Evolutionary conservation across 1,140 invertebrate species (phyloP), one percentile per base, ranked within the genome.

Genomic region (Eriocheir sinensis): DNA sequence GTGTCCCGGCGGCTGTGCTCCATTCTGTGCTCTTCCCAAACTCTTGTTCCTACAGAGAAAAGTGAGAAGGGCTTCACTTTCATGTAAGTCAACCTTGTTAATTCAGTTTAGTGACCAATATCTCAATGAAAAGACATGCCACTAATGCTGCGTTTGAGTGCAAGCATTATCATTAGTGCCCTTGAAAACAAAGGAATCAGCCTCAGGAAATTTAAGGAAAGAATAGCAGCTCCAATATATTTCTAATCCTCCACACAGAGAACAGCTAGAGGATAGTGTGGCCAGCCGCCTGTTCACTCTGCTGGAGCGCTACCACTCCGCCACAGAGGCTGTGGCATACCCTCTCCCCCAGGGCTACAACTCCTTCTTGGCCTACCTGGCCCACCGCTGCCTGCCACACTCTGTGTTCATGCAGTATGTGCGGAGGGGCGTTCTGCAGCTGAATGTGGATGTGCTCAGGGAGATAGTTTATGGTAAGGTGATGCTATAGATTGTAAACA

Each of bases 371-470:
- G 98, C 98, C 15, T 98, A 98, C 96, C 97, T 99, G 80, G 98
- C 98, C 0, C 98, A 98, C 96, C 97, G 98, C 95, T 98, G 98
- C 2, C 96, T 98, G 91, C 97, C 97, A 85, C 98, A 98, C 96
- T 97, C 98, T 83, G 98, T 98, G 96, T 98, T 98, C 96, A 96
- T 98, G 60, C 98, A 98, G 96, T 98, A 98, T 96, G 97, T 98
- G 60, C 97, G 98, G 95, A 97, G 98, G 92, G 98, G 98, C 96
- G 98, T 98, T 88, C 98, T 98, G 95, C 98, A 98, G 96, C 96
- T 99, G 90, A 98, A 98, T 97, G 98, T 98, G 38, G 98, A 99
- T 96, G 98, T 98, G 1, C 98, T 98, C 96, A 98, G 98, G 97
- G 97, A 97, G 86, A 98, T 98, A 95, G 98, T 98, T 15, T 95